These are phyloP conservation scores for Eutrigla gurnardus DNA, from an alignment of 2,797 vertebrate genomes.

Conservation along the genomic window DNA sequence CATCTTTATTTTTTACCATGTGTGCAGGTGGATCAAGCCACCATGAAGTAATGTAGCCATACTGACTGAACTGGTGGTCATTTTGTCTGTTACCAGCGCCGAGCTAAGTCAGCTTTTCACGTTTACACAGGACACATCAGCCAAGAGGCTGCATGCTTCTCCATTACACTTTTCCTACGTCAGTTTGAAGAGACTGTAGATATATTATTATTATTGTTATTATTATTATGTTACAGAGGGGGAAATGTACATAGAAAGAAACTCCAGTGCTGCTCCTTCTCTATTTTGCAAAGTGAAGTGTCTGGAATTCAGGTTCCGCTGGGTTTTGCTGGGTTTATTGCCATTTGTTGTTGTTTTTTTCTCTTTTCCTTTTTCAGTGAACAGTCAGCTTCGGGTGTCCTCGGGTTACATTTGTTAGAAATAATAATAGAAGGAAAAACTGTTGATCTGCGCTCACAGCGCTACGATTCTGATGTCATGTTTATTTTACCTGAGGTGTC, in stretches of 20 bases:
- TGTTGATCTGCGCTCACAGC: conserved; percentile 11
- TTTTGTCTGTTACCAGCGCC: conserved; percentile 62
- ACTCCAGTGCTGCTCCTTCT: conserved; percentile 73
- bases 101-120: conserved; percentile 66
- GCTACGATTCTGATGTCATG: background rate
- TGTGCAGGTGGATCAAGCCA: conserved; percentile 60
- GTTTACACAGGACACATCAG: conserved; percentile 75
- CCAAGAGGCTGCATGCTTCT: conserved; percentile 76
- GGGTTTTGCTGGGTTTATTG: conserved; percentile 5
- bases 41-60: conserved; percentile 76
- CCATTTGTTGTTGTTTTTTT: background rate
- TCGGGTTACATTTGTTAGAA: conserved; percentile 14
- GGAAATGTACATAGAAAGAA: conserved; percentile 76
- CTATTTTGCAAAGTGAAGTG: conserved; percentile 63
- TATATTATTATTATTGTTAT: conserved; percentile 63
- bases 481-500: conserved; percentile 28
- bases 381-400: conserved; percentile 22
- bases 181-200: conserved; percentile 70
- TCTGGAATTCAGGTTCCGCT: conserved; percentile 66
- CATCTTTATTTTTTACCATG: conserved; percentile 62
- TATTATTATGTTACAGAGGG: conserved; percentile 65
- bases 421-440: conserved; percentile 39
- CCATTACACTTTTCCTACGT: conserved; percentile 65
- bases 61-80: conserved; percentile 60
- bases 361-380: conserved; percentile 4